Percentiles rank a stretch among this genome's conserved stretches.
These are phyloP conservation scores for Pseudotriccus pelzelni DNA, from an alignment of 2,797 vertebrate genomes.

Conservation along the genomic window DNA sequence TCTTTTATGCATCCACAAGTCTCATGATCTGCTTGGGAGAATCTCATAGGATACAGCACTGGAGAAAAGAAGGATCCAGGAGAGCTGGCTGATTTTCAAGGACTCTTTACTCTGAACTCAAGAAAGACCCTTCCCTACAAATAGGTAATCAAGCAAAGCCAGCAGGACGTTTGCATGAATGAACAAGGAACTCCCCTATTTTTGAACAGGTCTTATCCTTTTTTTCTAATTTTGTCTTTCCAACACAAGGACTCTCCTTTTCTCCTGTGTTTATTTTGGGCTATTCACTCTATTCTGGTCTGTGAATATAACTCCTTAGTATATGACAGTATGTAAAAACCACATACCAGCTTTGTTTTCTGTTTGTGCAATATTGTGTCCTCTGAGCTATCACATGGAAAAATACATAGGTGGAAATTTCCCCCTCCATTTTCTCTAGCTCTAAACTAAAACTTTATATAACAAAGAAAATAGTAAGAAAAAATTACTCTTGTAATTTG, in stretches of 20 bases:
- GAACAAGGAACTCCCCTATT: not conserved
- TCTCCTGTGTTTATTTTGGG: not conserved
- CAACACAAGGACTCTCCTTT: not conserved
- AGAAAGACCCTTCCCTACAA: not conserved
- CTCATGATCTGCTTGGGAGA: not conserved
- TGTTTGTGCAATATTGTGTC: not conserved
- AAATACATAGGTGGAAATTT: not conserved
- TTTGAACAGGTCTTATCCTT: not conserved
- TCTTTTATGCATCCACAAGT: not conserved
- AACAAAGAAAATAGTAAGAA: not conserved
- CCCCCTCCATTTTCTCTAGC: not conserved
- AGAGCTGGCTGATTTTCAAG: not conserved
- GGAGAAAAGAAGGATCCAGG: not conserved
- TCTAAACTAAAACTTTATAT: not conserved
- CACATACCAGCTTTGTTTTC: not conserved
- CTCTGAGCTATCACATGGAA: not conserved
- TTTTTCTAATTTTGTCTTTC: not conserved
- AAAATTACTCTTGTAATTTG: not conserved
- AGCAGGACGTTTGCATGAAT: not conserved
- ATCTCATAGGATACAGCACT: not conserved
- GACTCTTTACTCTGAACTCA: not conserved
- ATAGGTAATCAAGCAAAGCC: fast-evolving
- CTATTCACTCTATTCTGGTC: not conserved
- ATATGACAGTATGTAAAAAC: not conserved
- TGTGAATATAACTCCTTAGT: not conserved